Conservation (phyloP, 2,888 invertebrate genomes). For the Subacronicta megacephala region DNA sequence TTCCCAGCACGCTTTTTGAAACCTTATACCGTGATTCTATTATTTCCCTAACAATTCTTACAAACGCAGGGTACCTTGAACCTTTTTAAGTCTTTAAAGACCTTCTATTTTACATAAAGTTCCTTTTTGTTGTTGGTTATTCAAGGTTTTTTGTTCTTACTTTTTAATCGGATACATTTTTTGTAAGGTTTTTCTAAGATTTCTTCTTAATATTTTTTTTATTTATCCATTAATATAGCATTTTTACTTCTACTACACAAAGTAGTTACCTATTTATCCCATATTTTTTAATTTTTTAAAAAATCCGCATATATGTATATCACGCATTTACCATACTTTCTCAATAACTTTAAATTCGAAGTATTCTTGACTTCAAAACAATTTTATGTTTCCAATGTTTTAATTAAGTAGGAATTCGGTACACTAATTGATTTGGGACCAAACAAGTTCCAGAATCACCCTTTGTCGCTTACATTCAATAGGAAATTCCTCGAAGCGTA, state of each 20-base stretch:
- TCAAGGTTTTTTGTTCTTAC: conserved; percentile 5
- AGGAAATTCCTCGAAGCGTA: conserved; percentile 7
- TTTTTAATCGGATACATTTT: conserved; percentile 10
- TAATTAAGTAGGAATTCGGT: conserved; percentile 10
- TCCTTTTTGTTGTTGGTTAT: conserved; percentile 18
- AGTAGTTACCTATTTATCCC: too few relatives aligned
- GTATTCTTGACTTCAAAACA: background rate
- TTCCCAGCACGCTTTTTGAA: conserved; percentile 32
- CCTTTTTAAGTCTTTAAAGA: conserved; percentile 36
- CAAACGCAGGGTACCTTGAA: conserved; percentile 30
- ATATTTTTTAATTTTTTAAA: too few relatives aligned
- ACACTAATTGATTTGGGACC: conserved; percentile 9
- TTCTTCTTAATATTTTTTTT: conserved; percentile 15
- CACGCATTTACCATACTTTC: too few relatives aligned
- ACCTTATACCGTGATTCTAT: conserved; percentile 41
- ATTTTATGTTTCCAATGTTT: conserved; percentile 6
- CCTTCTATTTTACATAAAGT: conserved; percentile 33
- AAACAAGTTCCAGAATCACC: conserved; percentile 9
- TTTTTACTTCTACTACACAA: too few relatives aligned
- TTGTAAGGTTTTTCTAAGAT: conserved; percentile 2
- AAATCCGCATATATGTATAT: too few relatives aligned
- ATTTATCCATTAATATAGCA: too few relatives aligned
- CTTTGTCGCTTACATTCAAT: background rate
- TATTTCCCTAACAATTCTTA: conserved; percentile 25
- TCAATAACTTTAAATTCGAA: too few relatives aligned